Evolutionary conservation across 2,113 vertebrate species (phyloP), one percentile per base, ranked within the genome.

Genomic region (Festucalex cinctus): DNA sequence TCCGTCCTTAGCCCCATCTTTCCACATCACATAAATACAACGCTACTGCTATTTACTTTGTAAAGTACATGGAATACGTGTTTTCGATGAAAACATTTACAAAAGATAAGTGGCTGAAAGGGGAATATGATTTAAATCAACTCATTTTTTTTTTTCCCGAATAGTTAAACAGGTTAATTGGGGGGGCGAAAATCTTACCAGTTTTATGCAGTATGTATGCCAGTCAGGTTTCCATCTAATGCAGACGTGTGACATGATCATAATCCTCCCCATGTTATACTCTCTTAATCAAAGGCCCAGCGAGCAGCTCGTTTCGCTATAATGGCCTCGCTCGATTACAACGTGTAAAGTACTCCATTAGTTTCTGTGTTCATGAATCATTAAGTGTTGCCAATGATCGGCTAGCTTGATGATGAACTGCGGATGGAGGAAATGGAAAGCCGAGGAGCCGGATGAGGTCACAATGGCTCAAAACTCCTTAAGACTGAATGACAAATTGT

Each of bases 291-390:
- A 83, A 75, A 83, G 82, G 86, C 78, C 71, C 81, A 78, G 86
- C 84, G 85, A 88, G 88, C 71, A 84, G 78, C 85, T 59, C 69
- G 77, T 85, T 85, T 84, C 79, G 44, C 68, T 76, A 83, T 89
- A 89, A 90, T 88, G 85, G 86, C 79, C 86, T 86, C 85, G 85
- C 88, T 92, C 78, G 83, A 90, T 91, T 90, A 89, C 84, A 87
- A 87, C 70, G 81, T 89, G 85, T 88, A 86, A 91, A 90, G 87
- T 82, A 89, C 85, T 88, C 88, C 88, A 91, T 91, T 91, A 90
- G 87, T 86, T 88, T 77, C 80, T 83, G 82, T 68, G 80, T 90
- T 92, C 89, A 90, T 91, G 88, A 92, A 90, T 91, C 90, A 91
- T 91, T 90, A 88, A 90, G 80, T 79, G 77, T 82, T 78, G 85